Conservation (phyloP, 2,888 invertebrate genomes). For the Leptinotarsa rubiginosa region DNA sequence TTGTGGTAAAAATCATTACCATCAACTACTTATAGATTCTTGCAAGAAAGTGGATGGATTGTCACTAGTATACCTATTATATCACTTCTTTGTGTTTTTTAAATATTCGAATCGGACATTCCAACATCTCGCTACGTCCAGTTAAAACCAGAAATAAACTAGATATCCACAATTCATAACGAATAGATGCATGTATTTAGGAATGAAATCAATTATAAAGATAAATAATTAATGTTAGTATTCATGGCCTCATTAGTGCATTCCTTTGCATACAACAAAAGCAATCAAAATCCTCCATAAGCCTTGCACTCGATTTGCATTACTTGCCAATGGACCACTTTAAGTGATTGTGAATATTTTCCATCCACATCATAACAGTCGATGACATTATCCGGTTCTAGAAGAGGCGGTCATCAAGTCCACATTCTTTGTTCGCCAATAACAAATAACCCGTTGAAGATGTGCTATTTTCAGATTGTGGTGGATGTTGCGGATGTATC, state of each 20-base stretch:
- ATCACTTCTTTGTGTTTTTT: no score
- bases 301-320: constrained; percentile 5
- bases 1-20: no score
- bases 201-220: no score
- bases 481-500: background rate
- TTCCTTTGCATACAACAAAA: background rate
- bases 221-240: background rate
- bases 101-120: no score
- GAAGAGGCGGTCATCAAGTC: constrained; percentile 1
- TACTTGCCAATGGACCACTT: background rate
- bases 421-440: background rate
- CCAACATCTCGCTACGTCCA: no score
- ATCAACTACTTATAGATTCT: no score
- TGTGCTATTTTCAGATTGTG: background rate
- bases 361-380: background rate
- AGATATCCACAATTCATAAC: no score
- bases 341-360: background rate
- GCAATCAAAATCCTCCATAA: background rate
- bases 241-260: background rate
- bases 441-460: background rate
- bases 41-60: no score
- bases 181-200: no score
- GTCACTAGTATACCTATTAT: no score
- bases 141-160: no score
- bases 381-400: constrained; percentile 4